A percentile compares a stretch with the other conserved stretches of the same genome.
Evolutionary conservation across 2,888 invertebrate genomes (phyloP).

Genomic region (Pandemis cinnamomeana): DNA sequence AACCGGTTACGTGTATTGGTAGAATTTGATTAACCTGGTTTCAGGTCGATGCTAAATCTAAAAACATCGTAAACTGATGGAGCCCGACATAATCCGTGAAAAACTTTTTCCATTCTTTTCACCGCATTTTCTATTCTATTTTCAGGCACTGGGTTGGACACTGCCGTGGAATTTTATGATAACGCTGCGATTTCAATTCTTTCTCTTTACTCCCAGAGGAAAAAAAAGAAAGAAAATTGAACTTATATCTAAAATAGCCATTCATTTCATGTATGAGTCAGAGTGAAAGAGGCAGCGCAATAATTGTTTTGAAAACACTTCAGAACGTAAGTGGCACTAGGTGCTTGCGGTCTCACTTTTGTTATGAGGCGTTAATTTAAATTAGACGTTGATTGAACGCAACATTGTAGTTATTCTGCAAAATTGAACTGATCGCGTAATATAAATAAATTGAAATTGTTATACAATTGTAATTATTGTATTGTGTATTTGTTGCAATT

Average conservation of each 20-base stretch:
- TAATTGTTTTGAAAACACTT: no score
- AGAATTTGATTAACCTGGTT: conserved; percentile 14
- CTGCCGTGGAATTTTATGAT: conserved; percentile 15
- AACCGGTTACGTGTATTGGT: conserved; percentile 19
- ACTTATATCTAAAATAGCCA: neutral
- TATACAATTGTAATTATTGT: no score
- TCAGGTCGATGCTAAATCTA: conserved; percentile 12
- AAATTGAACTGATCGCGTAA: no score
- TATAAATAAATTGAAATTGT: no score
- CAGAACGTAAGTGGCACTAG: no score
- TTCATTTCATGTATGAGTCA: no score
- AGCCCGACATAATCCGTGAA: neutral
- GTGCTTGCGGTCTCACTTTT: no score
- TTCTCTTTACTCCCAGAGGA: neutral
- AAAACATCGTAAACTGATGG: neutral
- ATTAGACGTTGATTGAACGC: no score
- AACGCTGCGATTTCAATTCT: conserved; percentile 12
- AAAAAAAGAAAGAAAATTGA: neutral
- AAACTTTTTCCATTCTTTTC: conserved; percentile 14
- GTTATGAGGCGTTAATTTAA: no score
- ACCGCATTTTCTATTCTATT: conserved; percentile 7
- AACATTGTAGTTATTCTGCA: no score
- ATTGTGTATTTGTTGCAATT: no score
- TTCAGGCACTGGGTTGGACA: conserved; percentile 13
- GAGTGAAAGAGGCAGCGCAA: no score